phyloP scores from a whole-genome alignment of 2,113 vertebrate species.

The Pollimyrus isidori region DNA sequence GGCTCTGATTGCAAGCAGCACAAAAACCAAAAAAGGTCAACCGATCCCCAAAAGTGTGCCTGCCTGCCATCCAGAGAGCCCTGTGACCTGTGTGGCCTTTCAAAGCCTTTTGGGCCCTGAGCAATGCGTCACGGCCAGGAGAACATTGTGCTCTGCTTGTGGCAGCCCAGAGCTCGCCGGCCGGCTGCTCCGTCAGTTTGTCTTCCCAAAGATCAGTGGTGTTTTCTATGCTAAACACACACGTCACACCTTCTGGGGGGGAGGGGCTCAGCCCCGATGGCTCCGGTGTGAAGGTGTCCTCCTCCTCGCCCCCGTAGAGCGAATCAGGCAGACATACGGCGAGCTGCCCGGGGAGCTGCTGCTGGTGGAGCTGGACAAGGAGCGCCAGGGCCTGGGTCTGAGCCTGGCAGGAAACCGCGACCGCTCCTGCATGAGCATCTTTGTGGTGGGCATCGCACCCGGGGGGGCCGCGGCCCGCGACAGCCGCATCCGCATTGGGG shows the following conservation, averaged over 20 bases:
- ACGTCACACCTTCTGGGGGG: background rate
- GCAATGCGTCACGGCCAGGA: background rate
- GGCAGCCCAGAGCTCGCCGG: background rate
- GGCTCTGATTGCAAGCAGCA: background rate
- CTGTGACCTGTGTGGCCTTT: background rate
- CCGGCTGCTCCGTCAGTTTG: background rate
- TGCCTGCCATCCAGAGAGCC: background rate
- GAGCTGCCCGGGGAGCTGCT: conserved; percentile 81
- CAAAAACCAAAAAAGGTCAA: background rate
- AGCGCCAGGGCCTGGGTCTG: conserved; percentile 85
- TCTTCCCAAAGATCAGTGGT: background rate
- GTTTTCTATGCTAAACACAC: background rate
- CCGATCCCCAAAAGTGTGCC: background rate
- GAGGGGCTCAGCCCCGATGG: background rate
- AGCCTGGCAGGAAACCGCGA: conserved; percentile 93
- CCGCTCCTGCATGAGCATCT: conserved; percentile 85
- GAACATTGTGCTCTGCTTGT: background rate
- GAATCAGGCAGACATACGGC: conserved; percentile 85
- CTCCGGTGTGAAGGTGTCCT: background rate
- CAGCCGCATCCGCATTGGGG: conserved; percentile 74
- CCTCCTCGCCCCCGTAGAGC: conserved; percentile 57
- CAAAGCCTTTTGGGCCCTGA: background rate
- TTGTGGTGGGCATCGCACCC: conserved; percentile 82
- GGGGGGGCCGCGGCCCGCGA: conserved; percentile 75
- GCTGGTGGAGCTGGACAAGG: conserved; percentile 91